These are phyloP conservation scores for Platypus cylindrus DNA, from an alignment of 2,888 invertebrate genomes.

Conservation along the genomic window DNA sequence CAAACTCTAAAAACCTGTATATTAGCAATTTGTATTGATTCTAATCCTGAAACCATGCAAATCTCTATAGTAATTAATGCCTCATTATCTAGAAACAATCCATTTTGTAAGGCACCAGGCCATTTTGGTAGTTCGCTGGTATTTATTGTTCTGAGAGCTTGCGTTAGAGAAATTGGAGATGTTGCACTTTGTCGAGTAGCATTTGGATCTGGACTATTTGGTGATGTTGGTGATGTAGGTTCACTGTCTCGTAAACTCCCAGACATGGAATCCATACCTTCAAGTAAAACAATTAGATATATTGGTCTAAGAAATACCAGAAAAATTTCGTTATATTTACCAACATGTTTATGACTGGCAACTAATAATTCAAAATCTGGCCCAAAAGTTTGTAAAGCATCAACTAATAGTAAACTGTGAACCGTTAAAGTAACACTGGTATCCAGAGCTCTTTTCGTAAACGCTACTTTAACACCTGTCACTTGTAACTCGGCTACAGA, in stretches of 20 bases:
- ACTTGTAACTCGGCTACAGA: slow-evolving; percentile 91
- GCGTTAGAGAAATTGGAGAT: slow-evolving; percentile 43
- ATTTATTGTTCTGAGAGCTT: slow-evolving; percentile 39
- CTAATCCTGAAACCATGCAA: slow-evolving; percentile 46
- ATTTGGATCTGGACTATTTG: slow-evolving; percentile 55
- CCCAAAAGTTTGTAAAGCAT: slow-evolving; percentile 91
- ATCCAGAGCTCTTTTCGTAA: slow-evolving; percentile 62
- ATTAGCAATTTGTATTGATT: slow-evolving; percentile 58
- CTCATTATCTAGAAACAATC: slow-evolving; percentile 41
- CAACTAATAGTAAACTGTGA: slow-evolving; percentile 83
- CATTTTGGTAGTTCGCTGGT: slow-evolving; percentile 26
- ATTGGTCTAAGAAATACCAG: neutral
- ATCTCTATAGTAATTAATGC: slow-evolving; percentile 74
- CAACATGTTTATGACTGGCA: slow-evolving; percentile 89
- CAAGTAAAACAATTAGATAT: neutral
- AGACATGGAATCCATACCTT: slow-evolving; percentile 83
- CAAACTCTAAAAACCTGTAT: slow-evolving; percentile 41
- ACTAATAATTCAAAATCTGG: slow-evolving; percentile 89
- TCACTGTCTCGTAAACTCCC: slow-evolving; percentile 87
- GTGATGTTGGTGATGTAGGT: slow-evolving; percentile 78
- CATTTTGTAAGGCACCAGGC: slow-evolving; percentile 17
- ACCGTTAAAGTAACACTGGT: slow-evolving; percentile 73
- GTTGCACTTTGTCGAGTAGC: slow-evolving; percentile 27
- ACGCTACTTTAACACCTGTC: slow-evolving; percentile 67
- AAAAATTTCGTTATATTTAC: slow-evolving; percentile 35